Conservation (phyloP, 2,113 vertebrate species). For the Xiphias gladius region DNA sequence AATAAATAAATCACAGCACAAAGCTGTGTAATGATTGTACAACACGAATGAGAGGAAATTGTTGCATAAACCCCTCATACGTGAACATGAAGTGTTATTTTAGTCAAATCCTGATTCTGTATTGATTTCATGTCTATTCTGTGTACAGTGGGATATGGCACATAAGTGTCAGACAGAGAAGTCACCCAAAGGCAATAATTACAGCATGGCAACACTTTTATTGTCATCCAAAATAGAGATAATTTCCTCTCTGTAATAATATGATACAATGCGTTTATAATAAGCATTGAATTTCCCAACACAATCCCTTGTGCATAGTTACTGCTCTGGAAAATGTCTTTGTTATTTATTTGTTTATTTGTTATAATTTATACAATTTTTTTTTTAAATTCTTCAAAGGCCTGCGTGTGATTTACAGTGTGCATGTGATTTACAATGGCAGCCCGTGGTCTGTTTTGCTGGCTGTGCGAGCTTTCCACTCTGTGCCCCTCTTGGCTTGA, state of each 20-base stretch:
- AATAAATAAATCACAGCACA: conserved; percentile 56
- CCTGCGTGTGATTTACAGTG: conserved; percentile 80
- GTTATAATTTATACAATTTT: conserved; percentile 65
- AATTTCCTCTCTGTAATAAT: conserved; percentile 68
- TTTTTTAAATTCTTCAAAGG: conserved; percentile 64
- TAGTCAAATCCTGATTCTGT: conserved; percentile 34
- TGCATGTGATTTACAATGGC: conserved; percentile 76
- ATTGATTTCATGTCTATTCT: conserved; percentile 44
- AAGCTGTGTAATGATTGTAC: conserved; percentile 11
- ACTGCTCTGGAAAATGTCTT: conserved; percentile 57
- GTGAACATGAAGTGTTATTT: conserved; percentile 34
- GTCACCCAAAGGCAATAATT: conserved; percentile 70
- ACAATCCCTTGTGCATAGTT: conserved; percentile 59
- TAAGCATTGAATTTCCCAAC: conserved; percentile 63
- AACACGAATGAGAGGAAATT: conserved; percentile 32
- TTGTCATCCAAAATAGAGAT: conserved; percentile 74
- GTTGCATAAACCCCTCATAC: conserved; percentile 37
- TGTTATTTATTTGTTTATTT: conserved; percentile 79
- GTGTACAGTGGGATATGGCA: conserved; percentile 8
- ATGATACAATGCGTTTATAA: conserved; percentile 59
- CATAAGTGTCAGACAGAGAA: conserved; percentile 41
- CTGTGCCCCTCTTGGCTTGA: conserved; percentile 73
- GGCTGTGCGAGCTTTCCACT: conserved; percentile 72
- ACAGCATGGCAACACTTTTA: conserved; percentile 64
- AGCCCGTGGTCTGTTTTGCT: conserved; percentile 65